Evolutionary conservation across 2,113 vertebrate species (phyloP), one percentile per base, ranked within the genome.

Genomic region (Nibea albiflora): DNA sequence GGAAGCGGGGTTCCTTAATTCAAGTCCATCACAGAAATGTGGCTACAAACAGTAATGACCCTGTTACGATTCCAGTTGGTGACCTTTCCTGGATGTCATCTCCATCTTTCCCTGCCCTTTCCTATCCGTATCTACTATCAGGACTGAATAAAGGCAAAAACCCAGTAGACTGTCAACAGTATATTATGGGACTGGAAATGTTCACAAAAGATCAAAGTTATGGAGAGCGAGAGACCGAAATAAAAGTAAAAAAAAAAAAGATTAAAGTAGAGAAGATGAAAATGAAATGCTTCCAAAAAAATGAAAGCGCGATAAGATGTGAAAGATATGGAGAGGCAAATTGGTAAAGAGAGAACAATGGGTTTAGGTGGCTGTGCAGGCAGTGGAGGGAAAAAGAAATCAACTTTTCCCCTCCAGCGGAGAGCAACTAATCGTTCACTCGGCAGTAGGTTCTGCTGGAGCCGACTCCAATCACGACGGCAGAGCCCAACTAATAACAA

Each of bases 401-500:
- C 91, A 93, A 91, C 89, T 91, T 92, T 91, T 91, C 90, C 89
- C 91, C 89, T 93, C 91, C 91, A 91, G 90, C 90, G 83, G 83
- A 92, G 91, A 86, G 90, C 88, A 90, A 93, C 90, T 90, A 94
- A 94, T 94, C 90, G 90, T 92, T 93, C 81, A 87, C 85, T 91
- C 86, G 81, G 79, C 85, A 88, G 86, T 81, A 85, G 87, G 85
- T 90, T 85, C 78, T 65, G 87, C 89, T 64, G 83, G 78, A 90
- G 85, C 80, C 42, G 73, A 63, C 83, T 90, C 83, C 89, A 90
- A 92, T 88, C 91, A 88, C 78, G 67, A 80, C 68, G 52, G 78
- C 75, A 78, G 75, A 89, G 83, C 86, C 90, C 87, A 83, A 84
- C 88, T 89, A 93, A 92, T 92, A 94, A 90, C 90, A 92, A 85